A percentile compares a stretch with the other conserved stretches of the same genome.
Evolutionary conservation across 2,797 vertebrate species (phyloP).

Genomic region (Phrynocephalus guinanensis): DNA sequence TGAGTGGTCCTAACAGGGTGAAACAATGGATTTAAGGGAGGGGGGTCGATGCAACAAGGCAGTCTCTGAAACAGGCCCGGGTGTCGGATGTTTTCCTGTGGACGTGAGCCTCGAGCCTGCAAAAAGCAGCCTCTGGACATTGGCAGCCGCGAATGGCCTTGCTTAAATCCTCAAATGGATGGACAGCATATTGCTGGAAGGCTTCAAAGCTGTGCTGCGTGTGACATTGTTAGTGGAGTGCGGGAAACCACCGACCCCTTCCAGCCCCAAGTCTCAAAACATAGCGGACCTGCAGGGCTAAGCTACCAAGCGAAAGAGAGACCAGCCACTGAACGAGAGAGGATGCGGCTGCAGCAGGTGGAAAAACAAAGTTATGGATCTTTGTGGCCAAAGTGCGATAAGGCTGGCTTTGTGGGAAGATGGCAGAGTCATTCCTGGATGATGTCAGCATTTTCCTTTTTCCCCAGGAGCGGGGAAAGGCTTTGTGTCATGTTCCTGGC

Average conservation of each 20-base stretch:
- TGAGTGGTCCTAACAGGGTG: too few relatives aligned
- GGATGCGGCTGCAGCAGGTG: constrained; percentile 21
- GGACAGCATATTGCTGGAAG: constrained; percentile 11
- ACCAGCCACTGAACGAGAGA: constrained; percentile 14
- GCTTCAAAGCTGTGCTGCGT: constrained; percentile 18
- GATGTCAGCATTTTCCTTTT: too few relatives aligned
- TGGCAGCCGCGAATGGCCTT: fast-evolving
- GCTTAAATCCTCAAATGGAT: constrained; percentile 27
- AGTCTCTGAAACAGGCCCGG: neutral
- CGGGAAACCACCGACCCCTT: constrained; percentile 35
- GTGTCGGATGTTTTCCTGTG: neutral
- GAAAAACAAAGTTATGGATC: constrained; percentile 33
- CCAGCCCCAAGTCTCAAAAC: constrained; percentile 30
- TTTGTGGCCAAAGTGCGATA: constrained; percentile 38
- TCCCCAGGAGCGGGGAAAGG: neutral
- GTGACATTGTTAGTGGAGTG: constrained; percentile 36
- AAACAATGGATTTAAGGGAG: too few relatives aligned
- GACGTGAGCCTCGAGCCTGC: neutral
- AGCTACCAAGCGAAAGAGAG: neutral
- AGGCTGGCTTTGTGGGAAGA: constrained; percentile 24
- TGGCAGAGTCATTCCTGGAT: neutral
- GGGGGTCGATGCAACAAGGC: too few relatives aligned
- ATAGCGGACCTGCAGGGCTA: neutral
- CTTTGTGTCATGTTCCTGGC: neutral
- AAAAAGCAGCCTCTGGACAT: neutral